Base-by-base conservation (phyloP, 2,888 invertebrate genomes). In the Smittia sp. region DNA sequence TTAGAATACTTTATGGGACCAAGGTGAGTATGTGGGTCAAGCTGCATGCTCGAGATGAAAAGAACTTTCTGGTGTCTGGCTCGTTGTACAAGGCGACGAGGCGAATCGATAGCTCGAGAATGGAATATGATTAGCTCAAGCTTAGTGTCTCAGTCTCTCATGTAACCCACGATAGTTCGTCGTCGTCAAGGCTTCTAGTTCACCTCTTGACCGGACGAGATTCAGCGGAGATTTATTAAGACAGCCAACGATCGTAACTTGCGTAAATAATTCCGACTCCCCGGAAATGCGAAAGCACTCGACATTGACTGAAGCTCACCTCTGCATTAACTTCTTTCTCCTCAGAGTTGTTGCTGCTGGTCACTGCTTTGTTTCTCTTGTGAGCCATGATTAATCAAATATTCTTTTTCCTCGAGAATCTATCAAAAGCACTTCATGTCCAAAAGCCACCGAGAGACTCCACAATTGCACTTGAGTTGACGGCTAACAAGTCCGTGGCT, bases 11-110 rank as follows among this genome's bases (percentile, higher is more conserved):
- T 38, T 7, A 25, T 27, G 52, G 32, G 54, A 54, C n/a, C 41
- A 41, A 41, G 52, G 11, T 18, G 27, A 69, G 6, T 54, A 69
- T 69, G n/a, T 69, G 69, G 69, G 69, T 69, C 69, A 69, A 7
- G 18, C 18, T 32, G 52, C 52, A 15, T 39, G 7, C n/a, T 4
- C 4, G 18, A 52, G 52, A 18, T 6, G 52, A 15, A 52, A 52
- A 18, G 52, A 52, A 52, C 52, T 6, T 18, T 52, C 11, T 7
- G 52, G 11, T 15, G 18, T 15, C n/a, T 52, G n/a, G 15, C 13
- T 2, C 11, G 39, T 39, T 39, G 11, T 39, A 39, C 11, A 11
- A 11, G n/a, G n/a, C n/a, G n/a, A n/a, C n/a, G n/a, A n/a, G n/a
- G n/a, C n/a, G n/a, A n/a, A n/a, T n/a, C n/a, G n/a, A n/a, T n/a